Evolutionary conservation across 2,797 vertebrate species (phyloP).

Genomic region (Hapalemur alaotrensis): DNA sequence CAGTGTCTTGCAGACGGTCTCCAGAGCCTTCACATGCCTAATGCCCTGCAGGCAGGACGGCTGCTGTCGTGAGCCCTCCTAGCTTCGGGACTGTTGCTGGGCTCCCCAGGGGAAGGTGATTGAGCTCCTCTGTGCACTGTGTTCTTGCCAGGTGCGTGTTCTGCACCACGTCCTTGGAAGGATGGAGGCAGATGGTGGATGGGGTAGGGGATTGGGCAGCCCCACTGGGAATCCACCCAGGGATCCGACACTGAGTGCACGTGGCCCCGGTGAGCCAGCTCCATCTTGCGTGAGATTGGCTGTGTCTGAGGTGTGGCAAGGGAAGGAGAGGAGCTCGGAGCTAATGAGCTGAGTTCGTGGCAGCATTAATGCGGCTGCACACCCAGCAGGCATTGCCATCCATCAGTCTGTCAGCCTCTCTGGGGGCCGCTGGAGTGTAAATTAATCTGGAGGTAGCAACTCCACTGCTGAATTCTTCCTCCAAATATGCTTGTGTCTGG

Average conservation of each 20-base stretch:
- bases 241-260: neutral
- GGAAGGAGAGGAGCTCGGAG: neutral
- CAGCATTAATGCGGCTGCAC: neutral
- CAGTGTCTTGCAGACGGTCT: accelerated
- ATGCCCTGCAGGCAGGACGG: neutral
- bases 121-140: neutral
- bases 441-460: slow-evolving; percentile 66
- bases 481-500: neutral
- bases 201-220: neutral
- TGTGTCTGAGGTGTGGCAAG: slow-evolving; percentile 12
- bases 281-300: slow-evolving; percentile 44
- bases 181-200: neutral
- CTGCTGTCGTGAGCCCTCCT: neutral
- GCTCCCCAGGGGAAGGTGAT: accelerated
- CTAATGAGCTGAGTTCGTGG: slow-evolving; percentile 61
- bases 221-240: neutral
- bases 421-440: slow-evolving; percentile 65
- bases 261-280: neutral
- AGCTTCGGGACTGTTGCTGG: neutral
- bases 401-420: slow-evolving; percentile 69
- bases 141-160: neutral
- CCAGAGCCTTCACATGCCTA: neutral
- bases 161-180: neutral
- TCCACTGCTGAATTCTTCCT: slow-evolving; percentile 38
- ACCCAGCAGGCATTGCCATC: slow-evolving; percentile 62